phyloP scores from a whole-genome alignment of 2,113 vertebrate species.

The Atrichornis clamosus region DNA sequence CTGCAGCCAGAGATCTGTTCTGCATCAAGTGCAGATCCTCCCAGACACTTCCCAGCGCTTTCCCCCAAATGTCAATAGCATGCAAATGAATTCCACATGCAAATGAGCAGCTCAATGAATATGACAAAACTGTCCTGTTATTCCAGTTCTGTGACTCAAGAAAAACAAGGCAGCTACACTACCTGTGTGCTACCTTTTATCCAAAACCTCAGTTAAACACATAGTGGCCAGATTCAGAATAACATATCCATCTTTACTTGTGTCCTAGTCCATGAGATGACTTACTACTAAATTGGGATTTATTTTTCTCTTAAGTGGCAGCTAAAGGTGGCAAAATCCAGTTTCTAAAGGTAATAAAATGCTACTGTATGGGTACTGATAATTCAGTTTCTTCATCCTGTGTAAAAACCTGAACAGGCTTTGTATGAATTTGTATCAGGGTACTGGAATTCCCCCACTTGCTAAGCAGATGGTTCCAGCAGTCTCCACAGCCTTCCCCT shows the following conservation, averaged over 20 bases:
- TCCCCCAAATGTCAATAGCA: conserved; percentile 44
- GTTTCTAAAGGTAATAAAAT: not conserved
- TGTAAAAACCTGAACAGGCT: not conserved
- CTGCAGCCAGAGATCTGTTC: conserved; percentile 34
- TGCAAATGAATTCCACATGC: conserved; percentile 62
- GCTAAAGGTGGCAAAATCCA: not conserved
- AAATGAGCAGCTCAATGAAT: conserved; percentile 50
- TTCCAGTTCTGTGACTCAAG: not conserved
- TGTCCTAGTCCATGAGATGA: not conserved
- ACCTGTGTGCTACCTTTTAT: not conserved
- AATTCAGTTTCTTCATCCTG: not conserved
- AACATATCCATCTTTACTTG: not conserved
- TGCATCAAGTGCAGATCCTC: not conserved
- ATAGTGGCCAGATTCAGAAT: not conserved
- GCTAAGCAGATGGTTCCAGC: not conserved
- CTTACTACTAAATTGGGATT: not conserved
- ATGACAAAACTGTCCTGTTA: not conserved
- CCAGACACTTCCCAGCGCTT: not conserved
- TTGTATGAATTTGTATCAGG: not conserved
- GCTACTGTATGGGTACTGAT: not conserved
- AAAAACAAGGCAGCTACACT: not conserved
- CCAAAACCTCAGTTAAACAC: not conserved
- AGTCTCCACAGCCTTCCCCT: not conserved
- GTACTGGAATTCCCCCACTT: not conserved
- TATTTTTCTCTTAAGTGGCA: not conserved